These are phyloP conservation scores for Macrosoma leucophasiata DNA, from an alignment of 2,888 invertebrate species.

Conservation along the genomic window DNA sequence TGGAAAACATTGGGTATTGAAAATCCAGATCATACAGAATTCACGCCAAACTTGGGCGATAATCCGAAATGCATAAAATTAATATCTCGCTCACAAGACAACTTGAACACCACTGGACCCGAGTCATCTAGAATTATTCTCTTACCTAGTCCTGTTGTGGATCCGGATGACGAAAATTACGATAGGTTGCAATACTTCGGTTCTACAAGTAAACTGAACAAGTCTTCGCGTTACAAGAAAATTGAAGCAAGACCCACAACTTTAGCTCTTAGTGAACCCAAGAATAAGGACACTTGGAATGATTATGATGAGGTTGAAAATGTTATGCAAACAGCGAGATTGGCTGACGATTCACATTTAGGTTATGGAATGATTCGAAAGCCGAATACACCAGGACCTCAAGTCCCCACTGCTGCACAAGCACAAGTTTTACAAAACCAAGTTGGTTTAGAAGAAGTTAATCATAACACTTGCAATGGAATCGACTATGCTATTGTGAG, in stretches of 20 bases:
- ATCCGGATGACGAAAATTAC: slow-evolving; percentile 79
- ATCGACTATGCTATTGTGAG: slow-evolving; percentile 89
- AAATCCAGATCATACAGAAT: slow-evolving; percentile 83
- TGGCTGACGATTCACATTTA: slow-evolving; percentile 87
- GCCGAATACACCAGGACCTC: slow-evolving; percentile 72
- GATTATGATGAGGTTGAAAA: slow-evolving; percentile 86
- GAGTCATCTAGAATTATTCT: slow-evolving; percentile 74
- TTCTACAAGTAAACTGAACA: slow-evolving; percentile 80
- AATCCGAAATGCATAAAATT: slow-evolving; percentile 66
- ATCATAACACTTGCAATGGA: slow-evolving; percentile 83
- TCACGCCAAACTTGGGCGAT: slow-evolving; percentile 62
- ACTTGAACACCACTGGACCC: slow-evolving; percentile 60
- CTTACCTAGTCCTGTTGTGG: slow-evolving; percentile 63
- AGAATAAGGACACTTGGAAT: slow-evolving; percentile 76
- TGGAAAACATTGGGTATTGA: slow-evolving; percentile 88
- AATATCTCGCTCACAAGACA: slow-evolving; percentile 70
- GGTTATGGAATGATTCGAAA: slow-evolving; percentile 88
- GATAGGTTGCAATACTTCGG: slow-evolving; percentile 89
- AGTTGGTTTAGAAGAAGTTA: slow-evolving; percentile 69
- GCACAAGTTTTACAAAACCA: slow-evolving; percentile 62
- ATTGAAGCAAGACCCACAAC: slow-evolving; percentile 78
- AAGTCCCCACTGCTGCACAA: slow-evolving; percentile 70
- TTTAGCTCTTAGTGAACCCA: slow-evolving; percentile 59
- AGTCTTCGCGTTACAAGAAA: slow-evolving; percentile 81
- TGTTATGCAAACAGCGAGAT: slow-evolving; percentile 80